A percentile compares a stretch with the other conserved stretches of the same genome.
These are phyloP conservation scores for Pararge aegeria DNA, from an alignment of 1,140 invertebrate genomes.

Conservation along the genomic window DNA sequence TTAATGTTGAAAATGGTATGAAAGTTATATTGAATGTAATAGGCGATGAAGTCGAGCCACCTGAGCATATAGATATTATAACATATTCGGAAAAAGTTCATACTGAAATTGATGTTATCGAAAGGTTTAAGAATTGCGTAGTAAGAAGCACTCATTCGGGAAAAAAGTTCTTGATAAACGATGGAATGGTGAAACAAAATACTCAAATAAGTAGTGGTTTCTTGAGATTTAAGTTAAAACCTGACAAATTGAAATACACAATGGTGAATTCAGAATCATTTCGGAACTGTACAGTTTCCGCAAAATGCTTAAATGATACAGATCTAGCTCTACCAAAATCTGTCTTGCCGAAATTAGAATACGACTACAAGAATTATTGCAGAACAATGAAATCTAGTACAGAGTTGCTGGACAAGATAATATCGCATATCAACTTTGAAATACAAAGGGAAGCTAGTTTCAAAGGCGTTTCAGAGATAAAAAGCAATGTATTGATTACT, in stretches of 20 bases:
- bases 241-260: constrained; percentile 80
- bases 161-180: constrained; percentile 82
- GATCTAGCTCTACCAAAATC: constrained; percentile 50
- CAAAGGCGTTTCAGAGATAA: constrained; percentile 75
- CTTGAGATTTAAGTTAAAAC: constrained; percentile 78
- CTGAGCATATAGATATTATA: constrained; percentile 81
- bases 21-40: constrained; percentile 68
- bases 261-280: constrained; percentile 81
- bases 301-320: constrained; percentile 70
- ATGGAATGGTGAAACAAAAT: constrained; percentile 80
- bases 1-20: constrained; percentile 67
- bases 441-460: constrained; percentile 65
- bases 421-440: constrained; percentile 73
- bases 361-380: constrained; percentile 68
- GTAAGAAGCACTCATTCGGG: constrained; percentile 74
- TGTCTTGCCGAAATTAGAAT: constrained; percentile 45
- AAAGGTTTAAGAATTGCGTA: constrained; percentile 82
- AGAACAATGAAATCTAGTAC: constrained; percentile 66
- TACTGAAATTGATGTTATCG: constrained; percentile 74
- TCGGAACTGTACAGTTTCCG: constrained; percentile 78
- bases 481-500: constrained; percentile 79
- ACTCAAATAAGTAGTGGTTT: constrained; percentile 70
- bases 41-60: constrained; percentile 56
- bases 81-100: constrained; percentile 68
- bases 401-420: constrained; percentile 61